These are phyloP conservation scores for Synanthedon tipuliformis DNA, from an alignment of 2,888 invertebrate species.

Conservation along the genomic window DNA sequence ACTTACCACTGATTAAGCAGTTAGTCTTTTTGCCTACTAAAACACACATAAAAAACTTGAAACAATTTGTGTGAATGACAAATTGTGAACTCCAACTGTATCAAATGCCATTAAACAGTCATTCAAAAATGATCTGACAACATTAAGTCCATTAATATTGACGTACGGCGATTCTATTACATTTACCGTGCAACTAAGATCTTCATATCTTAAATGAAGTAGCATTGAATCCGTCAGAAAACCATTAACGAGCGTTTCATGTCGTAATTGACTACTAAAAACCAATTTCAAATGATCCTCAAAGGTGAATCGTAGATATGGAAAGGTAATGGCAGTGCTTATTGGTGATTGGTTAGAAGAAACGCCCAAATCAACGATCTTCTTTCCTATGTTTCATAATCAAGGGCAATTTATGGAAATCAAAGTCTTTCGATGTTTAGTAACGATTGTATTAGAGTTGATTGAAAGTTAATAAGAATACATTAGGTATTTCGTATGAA, in stretches of 20 bases:
- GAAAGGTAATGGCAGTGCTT: neutral
- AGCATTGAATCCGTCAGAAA: slow-evolving; percentile 11
- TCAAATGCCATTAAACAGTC: slow-evolving; percentile 5
- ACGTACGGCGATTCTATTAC: slow-evolving; percentile 15
- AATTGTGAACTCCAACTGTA: too few relatives aligned
- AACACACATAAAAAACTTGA: too few relatives aligned
- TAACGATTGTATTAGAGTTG: too few relatives aligned
- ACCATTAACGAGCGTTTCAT: slow-evolving; percentile 12
- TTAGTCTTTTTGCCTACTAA: too few relatives aligned
- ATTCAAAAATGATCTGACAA: slow-evolving; percentile 6
- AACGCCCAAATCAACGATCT: slow-evolving; percentile 3
- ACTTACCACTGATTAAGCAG: too few relatives aligned
- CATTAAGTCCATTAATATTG: slow-evolving; percentile 20
- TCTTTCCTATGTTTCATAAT: slow-evolving; percentile 20
- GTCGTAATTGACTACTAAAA: slow-evolving; percentile 15
- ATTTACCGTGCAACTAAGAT: slow-evolving; percentile 7
- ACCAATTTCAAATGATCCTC: slow-evolving; percentile 12
- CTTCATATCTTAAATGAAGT: slow-evolving; percentile 8
- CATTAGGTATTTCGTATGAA: too few relatives aligned
- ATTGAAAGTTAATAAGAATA: too few relatives aligned
- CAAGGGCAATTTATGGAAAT: slow-evolving; percentile 14
- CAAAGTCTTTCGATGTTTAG: too few relatives aligned
- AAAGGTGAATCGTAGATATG: neutral
- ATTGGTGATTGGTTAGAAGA: neutral
- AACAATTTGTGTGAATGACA: too few relatives aligned